phyloP scores from a whole-genome alignment of 2,888 invertebrate genomes.

The Xiphydria camelus region DNA sequence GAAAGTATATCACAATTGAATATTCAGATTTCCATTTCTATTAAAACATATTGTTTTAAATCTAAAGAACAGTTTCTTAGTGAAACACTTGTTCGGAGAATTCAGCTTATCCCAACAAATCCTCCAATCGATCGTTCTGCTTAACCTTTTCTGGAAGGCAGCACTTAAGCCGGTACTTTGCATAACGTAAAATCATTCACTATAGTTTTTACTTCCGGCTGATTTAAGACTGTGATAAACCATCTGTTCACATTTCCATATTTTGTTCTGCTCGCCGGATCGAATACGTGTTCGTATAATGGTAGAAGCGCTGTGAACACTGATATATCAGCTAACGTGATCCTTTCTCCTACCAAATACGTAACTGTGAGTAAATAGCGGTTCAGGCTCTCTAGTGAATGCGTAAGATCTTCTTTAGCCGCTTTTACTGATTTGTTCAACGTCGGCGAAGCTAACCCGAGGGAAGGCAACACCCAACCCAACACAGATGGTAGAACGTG shows the following conservation, averaged over 20 bases:
- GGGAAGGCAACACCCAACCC: conserved; percentile 35
- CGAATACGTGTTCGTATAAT: conserved; percentile 46
- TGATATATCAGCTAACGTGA: conserved; percentile 57
- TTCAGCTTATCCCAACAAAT: too few relatives aligned
- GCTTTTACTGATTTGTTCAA: conserved; percentile 13
- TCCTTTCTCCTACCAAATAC: conserved; percentile 55
- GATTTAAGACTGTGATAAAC: conserved; percentile 56
- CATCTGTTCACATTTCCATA: conserved; percentile 53
- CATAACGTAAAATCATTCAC: conserved; percentile 41
- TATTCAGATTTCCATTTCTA: too few relatives aligned
- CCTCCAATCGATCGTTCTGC: too few relatives aligned
- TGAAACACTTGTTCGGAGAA: too few relatives aligned
- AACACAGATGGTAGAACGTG: conserved; percentile 50
- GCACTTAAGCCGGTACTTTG: too few relatives aligned
- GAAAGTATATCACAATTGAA: too few relatives aligned
- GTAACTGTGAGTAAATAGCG: conserved; percentile 47
- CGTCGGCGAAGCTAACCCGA: conserved; percentile 19
- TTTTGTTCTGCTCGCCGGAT: conserved; percentile 34
- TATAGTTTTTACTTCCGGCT: conserved; percentile 42
- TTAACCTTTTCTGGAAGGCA: too few relatives aligned
- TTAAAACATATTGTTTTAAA: too few relatives aligned
- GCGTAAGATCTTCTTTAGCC: conserved; percentile 41
- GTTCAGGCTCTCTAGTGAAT: conserved; percentile 44
- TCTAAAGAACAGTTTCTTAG: too few relatives aligned
- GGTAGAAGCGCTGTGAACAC: conserved; percentile 51